Evolutionary conservation across 2,888 invertebrate species (phyloP).

Genomic region (Harpalus rufipes): DNA sequence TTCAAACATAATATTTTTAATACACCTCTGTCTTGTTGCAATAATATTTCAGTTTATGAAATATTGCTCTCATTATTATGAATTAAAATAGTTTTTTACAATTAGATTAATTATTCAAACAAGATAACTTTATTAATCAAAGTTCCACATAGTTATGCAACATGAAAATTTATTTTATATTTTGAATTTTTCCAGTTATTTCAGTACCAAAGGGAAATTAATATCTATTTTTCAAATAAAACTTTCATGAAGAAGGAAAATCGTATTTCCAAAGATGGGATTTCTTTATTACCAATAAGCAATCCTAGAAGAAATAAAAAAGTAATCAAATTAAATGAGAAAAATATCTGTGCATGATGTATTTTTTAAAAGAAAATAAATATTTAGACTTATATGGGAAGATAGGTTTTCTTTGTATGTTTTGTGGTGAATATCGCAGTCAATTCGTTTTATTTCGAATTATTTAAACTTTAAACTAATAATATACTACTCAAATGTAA

Average conservation of each 20-base stretch:
- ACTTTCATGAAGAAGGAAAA: not conserved
- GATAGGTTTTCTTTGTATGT: too few relatives aligned
- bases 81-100: conserved; percentile 30
- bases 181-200: conserved; percentile 19
- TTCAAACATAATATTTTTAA: not conserved
- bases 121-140: conserved; percentile 27
- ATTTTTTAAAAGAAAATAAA: too few relatives aligned
- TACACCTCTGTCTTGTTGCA: conserved; percentile 2
- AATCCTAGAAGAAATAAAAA: not conserved
- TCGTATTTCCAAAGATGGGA: not conserved
- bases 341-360: not conserved
- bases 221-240: not conserved
- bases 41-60: conserved; percentile 35
- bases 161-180: conserved; percentile 11
- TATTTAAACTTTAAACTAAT: too few relatives aligned
- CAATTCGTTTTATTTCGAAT: too few relatives aligned
- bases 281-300: not conserved
- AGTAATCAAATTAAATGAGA: not conserved
- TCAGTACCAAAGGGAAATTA: not conserved
- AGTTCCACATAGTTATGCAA: not conserved
- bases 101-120: conserved; percentile 37
- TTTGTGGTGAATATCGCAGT: too few relatives aligned
- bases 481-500: too few relatives aligned
- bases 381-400: too few relatives aligned
- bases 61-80: conserved; percentile 37